Evolutionary conservation across 2,797 vertebrate genomes (phyloP), one percentile per base, ranked within the genome.

Genomic region (Macropodus opercularis): DNA sequence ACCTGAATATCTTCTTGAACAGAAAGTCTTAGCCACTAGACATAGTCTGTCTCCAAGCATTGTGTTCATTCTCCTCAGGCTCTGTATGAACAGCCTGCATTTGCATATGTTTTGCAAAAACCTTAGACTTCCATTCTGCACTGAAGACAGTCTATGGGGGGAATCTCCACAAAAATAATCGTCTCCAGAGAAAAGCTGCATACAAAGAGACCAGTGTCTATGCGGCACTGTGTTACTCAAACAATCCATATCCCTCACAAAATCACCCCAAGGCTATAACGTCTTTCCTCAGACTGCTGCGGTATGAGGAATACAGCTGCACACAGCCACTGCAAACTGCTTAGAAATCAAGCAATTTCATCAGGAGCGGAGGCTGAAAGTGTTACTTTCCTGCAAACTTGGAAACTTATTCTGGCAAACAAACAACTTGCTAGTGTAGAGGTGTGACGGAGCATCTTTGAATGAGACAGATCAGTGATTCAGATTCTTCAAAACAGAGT

Each of bases 201-300:
- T 41, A 71, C 68, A 76, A 77, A 72, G 71, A 77, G 61, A 39
- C 66, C 46, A 49, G 50, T 43, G 69, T 77, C 75, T 74, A 9
- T 50, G 52, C 66, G 32, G 60, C 43, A 41, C 56, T 54, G 62
- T 58, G 47, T 81, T 78, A 40, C 67, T 81, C 63, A 83, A 86
- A 82, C 70, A 75, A 69, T 75, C 65, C 74, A 71, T 76, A 79
- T 78, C 38, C 56, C 24, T 68, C 71, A 65, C 48, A 58, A 80
- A 79, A 63, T 55, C 57, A 58, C 53, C 72, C 43, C 19, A 7
- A 70, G 75, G 78, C 63, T 58, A 64, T 75, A 42, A 76, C 62
- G 57, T 69, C 36, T 63, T 52, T 55, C 42, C 23, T 69, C 24
- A 54, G 40, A 75, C 50, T 68, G 44, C 49, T 15, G 67, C 3